Conservation (phyloP, 2,888 invertebrate species). For the Podabrus alpinus region DNA sequence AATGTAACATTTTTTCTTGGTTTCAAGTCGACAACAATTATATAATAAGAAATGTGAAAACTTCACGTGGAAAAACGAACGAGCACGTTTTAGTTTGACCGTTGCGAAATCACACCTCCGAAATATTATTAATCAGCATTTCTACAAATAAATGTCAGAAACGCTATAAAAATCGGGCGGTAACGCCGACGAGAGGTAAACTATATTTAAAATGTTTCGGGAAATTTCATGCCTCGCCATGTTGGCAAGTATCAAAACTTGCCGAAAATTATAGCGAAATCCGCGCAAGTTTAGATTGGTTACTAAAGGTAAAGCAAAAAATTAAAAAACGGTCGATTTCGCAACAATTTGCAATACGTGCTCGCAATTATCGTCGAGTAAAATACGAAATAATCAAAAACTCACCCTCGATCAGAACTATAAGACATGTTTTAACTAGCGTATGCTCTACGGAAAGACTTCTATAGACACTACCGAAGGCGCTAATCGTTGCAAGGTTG, state of each 20-base stretch:
- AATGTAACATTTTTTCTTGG: neutral
- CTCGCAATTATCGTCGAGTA: constrained; percentile 39
- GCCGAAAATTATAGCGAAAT: constrained; percentile 43
- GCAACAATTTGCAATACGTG: neutral
- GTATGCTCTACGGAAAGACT: constrained; percentile 73
- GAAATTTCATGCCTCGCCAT: constrained; percentile 57
- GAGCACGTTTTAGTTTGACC: neutral
- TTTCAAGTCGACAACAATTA: constrained; percentile 26
- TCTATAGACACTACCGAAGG: constrained; percentile 28
- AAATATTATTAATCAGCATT: neutral
- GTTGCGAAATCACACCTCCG: neutral
- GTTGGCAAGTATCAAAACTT: constrained; percentile 59
- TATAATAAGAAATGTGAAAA: constrained; percentile 37
- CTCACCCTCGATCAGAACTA: constrained; percentile 82
- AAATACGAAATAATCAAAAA: constrained; percentile 52
- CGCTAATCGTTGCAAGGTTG: constrained; percentile 48
- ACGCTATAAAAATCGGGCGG: neutral
- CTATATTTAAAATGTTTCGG: constrained; percentile 31
- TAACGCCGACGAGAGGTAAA: neutral
- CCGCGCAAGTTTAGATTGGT: neutral
- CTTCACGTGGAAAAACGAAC: constrained; percentile 42
- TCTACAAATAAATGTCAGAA: neutral
- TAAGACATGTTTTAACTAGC: constrained; percentile 84
- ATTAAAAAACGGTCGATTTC: neutral
- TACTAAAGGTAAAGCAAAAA: neutral